phyloP scores from a whole-genome alignment of 2,888 invertebrate genomes.

The Leucophora obtusa region DNA sequence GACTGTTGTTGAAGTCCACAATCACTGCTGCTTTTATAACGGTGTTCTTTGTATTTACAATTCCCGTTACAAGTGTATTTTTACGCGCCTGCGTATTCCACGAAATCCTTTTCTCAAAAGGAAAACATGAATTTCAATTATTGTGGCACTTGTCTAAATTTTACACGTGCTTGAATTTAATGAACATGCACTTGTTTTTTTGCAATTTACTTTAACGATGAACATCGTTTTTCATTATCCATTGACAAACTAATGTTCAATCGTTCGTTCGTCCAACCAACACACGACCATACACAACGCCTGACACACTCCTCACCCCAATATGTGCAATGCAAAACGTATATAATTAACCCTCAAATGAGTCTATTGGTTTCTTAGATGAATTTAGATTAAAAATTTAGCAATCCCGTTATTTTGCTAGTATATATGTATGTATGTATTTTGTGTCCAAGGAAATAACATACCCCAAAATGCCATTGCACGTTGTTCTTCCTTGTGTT shows the following conservation, averaged over 20 bases:
- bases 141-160: conserved; percentile 53
- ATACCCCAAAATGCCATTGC: no score
- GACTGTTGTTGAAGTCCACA: conserved; percentile 30
- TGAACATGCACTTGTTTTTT: conserved; percentile 50
- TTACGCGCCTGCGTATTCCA: conserved; percentile 45
- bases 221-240: background rate
- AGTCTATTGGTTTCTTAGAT: background rate
- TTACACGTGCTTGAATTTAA: conserved; percentile 58
- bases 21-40: conserved; percentile 48
- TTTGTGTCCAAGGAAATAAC: no score
- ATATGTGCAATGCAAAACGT: background rate
- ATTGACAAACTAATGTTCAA: conserved; percentile 5
- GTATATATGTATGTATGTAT: no score
- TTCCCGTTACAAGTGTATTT: background rate
- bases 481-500: no score
- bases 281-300: conserved; percentile 47
- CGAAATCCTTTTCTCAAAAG: conserved; percentile 33
- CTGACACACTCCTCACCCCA: conserved; percentile 31
- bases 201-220: conserved; percentile 18
- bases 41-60: background rate
- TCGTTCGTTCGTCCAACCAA: conserved; percentile 8
- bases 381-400: no score
- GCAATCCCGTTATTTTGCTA: no score
- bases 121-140: conserved; percentile 42
- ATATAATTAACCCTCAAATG: background rate